Evolutionary conservation across 2,113 vertebrate genomes (phyloP).

Genomic region (Electrona antarctica): DNA sequence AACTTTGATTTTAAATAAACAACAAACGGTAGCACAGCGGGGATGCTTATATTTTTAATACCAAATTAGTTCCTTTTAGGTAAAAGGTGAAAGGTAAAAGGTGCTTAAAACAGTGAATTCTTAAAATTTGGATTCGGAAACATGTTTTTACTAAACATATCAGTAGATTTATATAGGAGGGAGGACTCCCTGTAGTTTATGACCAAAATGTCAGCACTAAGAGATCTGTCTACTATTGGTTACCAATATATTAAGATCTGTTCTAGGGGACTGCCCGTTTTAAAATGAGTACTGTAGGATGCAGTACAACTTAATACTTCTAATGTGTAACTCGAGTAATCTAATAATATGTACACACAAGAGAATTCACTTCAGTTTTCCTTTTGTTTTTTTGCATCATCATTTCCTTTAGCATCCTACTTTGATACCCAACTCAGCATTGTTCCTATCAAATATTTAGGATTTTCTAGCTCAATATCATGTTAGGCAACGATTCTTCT

Average conservation of each 20-base stretch:
- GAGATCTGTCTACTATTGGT: slow-evolving; percentile 83
- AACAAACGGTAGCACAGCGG: slow-evolving; percentile 39
- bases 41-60: slow-evolving; percentile 27
- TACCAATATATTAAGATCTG: slow-evolving; percentile 86
- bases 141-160: slow-evolving; percentile 62
- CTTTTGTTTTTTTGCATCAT: slow-evolving; percentile 47
- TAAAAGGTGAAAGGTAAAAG: slow-evolving; percentile 55
- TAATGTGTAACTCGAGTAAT: slow-evolving; percentile 78
- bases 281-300: slow-evolving; percentile 50
- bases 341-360: slow-evolving; percentile 72
- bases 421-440: slow-evolving; percentile 50
- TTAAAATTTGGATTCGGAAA: slow-evolving; percentile 53
- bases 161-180: slow-evolving; percentile 54
- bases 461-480: slow-evolving; percentile 43
- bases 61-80: slow-evolving; percentile 20
- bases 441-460: slow-evolving; percentile 32
- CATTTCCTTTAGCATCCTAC: slow-evolving; percentile 59
- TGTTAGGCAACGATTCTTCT: slow-evolving; percentile 50
- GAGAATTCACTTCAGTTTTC: slow-evolving; percentile 56
- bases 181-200: slow-evolving; percentile 67
- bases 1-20: slow-evolving; percentile 28
- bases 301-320: slow-evolving; percentile 78
- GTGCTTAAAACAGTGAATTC: slow-evolving; percentile 68
- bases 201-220: slow-evolving; percentile 77
- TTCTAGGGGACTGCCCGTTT: slow-evolving; percentile 79